A percentile compares a stretch with the other conserved stretches of the same genome.
Conservation (phyloP, 2,113 vertebrate species). For the Polyodon spathula region DNA sequence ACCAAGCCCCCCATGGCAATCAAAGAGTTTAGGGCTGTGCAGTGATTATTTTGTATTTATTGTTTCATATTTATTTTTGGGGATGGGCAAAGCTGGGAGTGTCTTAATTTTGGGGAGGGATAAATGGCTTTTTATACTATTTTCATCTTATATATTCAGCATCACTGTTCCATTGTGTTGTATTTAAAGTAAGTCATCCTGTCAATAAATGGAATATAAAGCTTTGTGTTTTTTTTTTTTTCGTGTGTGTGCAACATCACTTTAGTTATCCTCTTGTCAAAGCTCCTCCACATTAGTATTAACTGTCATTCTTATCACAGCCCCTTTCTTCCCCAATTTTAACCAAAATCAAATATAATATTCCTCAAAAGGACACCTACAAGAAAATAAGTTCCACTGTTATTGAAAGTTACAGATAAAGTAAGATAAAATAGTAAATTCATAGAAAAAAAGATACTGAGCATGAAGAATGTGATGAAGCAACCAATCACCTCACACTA, state of each 20-base stretch:
- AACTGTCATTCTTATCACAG: no score
- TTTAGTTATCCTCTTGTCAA: no score
- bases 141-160: constrained; percentile 62
- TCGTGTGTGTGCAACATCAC: background rate
- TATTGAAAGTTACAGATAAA: no score
- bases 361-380: no score
- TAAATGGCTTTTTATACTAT: constrained; percentile 65
- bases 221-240: constrained; percentile 25
- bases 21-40: constrained; percentile 70
- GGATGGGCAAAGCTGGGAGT: constrained; percentile 62
- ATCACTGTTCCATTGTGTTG: constrained; percentile 67
- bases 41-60: constrained; percentile 74
- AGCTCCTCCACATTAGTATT: no score
- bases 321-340: no score
- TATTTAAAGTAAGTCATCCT: constrained; percentile 59
- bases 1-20: constrained; percentile 53
- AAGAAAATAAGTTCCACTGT: no score
- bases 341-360: no score
- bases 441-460: no score
- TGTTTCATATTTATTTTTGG: constrained; percentile 70
- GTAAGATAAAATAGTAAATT: no score
- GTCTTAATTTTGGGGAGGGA: constrained; percentile 67
- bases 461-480: no score
- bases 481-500: no score
- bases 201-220: constrained; percentile 48